Evolutionary conservation across 2,888 invertebrate genomes (phyloP), one percentile per base, ranked within the genome.

Genomic region (Drosophila quinaria): DNA sequence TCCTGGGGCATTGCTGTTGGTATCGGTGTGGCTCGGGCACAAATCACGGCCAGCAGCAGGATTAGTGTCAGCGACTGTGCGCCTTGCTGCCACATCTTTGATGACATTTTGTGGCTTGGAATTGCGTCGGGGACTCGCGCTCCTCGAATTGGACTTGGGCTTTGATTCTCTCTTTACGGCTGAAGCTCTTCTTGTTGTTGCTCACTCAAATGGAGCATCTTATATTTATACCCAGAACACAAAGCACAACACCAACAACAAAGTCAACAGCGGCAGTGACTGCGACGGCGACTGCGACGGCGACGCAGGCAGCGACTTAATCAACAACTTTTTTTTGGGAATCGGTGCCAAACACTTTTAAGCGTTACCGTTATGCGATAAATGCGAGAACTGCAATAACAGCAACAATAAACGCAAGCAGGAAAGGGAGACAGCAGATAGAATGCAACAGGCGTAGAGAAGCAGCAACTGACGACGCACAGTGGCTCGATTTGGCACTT

Each of bases 201-300:
- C 46, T 44, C 37, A n/a, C 55, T 55, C 55, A 46, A 64, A 60
- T 59, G 49, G 46, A 42, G 62, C 72, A 37, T 58, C 87, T 77
- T 68, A 70, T 86, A 84, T 84, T 83, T 84, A 84, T 80, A 80
- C 81, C 56, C 67, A 54, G 51, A 68, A 44, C 15, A 63, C 63
- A 19, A 59, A 49, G 50, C 42, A 42, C 46, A 19, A 42, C 46
- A 19, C 8, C 9, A 37, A 6, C 5, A 37, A 6, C n/a, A 22
- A 22, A 22, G 22, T 25, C 46, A 8, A 49, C 25, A 25, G 25
- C 25, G 25, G 17, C 22, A 31, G 9, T 9, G 29, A n/a, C 47
- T 0, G 37, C n/a, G 4, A 37, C 37, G 13, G 17, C 33, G 31
- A n/a, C 41, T 9, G 58, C 19, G 29, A 15, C 56, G 10, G 15